Percentiles rank a stretch among this genome's conserved stretches.
phyloP scores from a whole-genome alignment of 2,113 vertebrate species.

The Castor canadensis region DNA sequence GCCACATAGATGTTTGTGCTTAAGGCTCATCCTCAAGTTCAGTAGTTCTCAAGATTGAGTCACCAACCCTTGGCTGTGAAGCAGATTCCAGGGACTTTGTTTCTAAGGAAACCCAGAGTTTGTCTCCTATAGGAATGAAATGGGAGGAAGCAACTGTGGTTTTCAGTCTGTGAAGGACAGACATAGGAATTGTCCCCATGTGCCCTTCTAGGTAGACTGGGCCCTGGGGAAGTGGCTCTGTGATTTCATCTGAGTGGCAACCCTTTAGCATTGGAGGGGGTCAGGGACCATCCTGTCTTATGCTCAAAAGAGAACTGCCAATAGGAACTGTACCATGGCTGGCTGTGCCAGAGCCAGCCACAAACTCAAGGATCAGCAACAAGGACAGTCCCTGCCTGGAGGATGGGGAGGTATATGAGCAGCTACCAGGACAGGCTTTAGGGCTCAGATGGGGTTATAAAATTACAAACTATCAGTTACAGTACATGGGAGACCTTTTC shows the following conservation, averaged over 20 bases:
- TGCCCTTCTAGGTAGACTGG: not conserved
- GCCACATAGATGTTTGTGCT: not conserved
- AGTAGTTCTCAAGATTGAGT: constrained; percentile 1
- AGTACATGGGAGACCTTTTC: not conserved
- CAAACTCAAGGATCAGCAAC: not conserved
- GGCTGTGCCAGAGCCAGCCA: not conserved
- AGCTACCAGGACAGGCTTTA: not conserved
- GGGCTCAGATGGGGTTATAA: not conserved
- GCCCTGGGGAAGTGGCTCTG: not conserved
- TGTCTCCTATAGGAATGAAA: not conserved
- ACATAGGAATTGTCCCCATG: not conserved
- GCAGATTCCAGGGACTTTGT: not conserved
- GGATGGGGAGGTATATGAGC: not conserved
- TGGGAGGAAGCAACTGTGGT: not conserved
- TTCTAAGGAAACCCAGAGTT: constrained; percentile 6
- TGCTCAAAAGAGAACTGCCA: not conserved
- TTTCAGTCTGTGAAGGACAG: not conserved
- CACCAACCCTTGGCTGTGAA: not conserved
- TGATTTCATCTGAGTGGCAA: not conserved
- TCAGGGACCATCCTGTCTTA: not conserved
- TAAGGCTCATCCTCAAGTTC: not conserved
- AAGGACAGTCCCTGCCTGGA: not conserved
- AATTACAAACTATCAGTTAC: not conserved
- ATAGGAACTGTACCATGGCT: not conserved
- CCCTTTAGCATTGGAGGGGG: not conserved